Evolutionary conservation across 2,888 invertebrate genomes (phyloP).

Genomic region (Pachycephus smyrnensis): DNA sequence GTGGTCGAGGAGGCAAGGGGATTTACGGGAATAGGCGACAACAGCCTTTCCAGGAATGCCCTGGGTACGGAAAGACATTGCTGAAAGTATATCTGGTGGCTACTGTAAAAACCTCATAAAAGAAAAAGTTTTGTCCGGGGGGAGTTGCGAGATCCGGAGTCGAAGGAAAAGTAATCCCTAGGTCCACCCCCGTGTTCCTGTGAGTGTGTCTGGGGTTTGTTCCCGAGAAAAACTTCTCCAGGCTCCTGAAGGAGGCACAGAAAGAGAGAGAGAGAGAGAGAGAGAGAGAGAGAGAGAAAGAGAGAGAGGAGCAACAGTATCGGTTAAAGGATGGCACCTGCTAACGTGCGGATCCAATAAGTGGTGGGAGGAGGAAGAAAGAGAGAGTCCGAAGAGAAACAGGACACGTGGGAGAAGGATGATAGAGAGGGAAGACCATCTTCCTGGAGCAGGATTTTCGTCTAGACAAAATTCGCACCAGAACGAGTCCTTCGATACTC

Average conservation of each 20-base stretch:
- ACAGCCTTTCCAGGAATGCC: background rate
- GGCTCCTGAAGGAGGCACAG: background rate
- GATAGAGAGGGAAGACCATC: background rate
- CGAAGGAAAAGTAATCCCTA: background rate
- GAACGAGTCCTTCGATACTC: too few relatives aligned
- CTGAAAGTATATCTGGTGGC: background rate
- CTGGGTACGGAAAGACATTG: background rate
- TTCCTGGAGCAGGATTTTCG: background rate
- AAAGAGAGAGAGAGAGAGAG: slow-evolving; percentile 13
- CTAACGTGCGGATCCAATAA: background rate
- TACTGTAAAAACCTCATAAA: background rate
- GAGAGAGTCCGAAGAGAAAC: background rate
- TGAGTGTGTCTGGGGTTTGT: background rate
- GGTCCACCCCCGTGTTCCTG: background rate
- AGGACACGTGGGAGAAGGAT: background rate
- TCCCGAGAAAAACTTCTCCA: background rate
- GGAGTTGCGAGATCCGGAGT: background rate
- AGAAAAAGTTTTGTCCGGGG: background rate
- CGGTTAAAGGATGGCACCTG: slow-evolving; percentile 16
- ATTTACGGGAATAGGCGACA: background rate
- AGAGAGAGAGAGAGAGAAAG: slow-evolving; percentile 1
- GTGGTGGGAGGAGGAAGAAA: background rate
- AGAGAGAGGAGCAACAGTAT: slow-evolving; percentile 8
- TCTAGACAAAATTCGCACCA: too few relatives aligned
- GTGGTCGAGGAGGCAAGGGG: background rate